phyloP scores from a whole-genome alignment of 2,113 vertebrate species.

The Petrocephalus microphthalmus region DNA sequence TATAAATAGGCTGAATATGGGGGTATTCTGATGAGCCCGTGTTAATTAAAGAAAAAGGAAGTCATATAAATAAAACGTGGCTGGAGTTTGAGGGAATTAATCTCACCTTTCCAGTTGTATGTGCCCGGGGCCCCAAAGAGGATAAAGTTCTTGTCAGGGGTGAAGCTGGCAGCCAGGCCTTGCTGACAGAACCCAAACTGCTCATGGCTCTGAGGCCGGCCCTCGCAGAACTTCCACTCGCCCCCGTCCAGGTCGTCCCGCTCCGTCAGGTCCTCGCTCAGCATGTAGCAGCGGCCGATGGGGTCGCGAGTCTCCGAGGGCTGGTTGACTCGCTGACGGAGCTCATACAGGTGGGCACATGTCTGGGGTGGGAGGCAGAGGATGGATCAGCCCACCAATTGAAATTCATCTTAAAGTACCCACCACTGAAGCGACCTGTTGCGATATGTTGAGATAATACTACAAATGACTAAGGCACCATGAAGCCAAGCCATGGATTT shows the following conservation, averaged over 20 bases:
- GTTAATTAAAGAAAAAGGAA: not conserved
- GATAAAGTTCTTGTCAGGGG: conserved; percentile 79
- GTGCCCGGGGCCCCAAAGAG: conserved; percentile 89
- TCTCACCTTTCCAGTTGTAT: conserved; percentile 95
- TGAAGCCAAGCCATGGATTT: not conserved
- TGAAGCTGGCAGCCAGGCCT: conserved; percentile 83
- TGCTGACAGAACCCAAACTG: conserved; percentile 94
- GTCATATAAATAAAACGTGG: not conserved
- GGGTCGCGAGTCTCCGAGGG: conserved; percentile 80
- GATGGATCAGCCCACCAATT: not conserved
- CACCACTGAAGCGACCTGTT: not conserved
- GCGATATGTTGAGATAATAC: not conserved
- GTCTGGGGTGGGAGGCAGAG: conserved; percentile 54
- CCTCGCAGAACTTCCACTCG: conserved; percentile 93
- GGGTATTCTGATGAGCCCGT: not conserved
- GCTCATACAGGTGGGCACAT: conserved; percentile 87
- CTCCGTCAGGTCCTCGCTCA: conserved; percentile 79
- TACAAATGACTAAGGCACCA: not conserved
- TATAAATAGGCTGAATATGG: not conserved
- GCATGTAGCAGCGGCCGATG: conserved; percentile 86
- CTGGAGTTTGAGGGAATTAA: not conserved
- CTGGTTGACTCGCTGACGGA: conserved; percentile 73
- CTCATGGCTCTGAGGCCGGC: conserved; percentile 81
- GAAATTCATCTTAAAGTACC: not conserved
- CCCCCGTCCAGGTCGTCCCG: conserved; percentile 82